Evolutionary conservation across 2,797 vertebrate species (phyloP), one percentile per base, ranked within the genome.

Genomic region (Lithobates pipiens): DNA sequence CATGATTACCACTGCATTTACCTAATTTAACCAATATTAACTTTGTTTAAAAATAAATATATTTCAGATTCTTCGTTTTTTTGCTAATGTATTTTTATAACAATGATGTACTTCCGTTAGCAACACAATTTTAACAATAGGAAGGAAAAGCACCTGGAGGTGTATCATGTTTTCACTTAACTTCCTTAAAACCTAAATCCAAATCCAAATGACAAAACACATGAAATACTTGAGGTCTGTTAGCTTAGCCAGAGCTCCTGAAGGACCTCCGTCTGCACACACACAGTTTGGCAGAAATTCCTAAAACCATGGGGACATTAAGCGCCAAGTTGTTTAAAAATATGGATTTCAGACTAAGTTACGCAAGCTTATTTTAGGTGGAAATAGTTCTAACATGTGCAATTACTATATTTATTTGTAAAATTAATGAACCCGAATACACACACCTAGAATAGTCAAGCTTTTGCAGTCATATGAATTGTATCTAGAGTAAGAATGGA

Each of bases 101-200:
- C 67, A 86, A 73, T 86, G 39, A 86, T 82, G 67, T 54, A 77
- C 67, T 82, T 73, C 68, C 34, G 72, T 67, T 77, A 87, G 11
- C 21, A 70, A 74, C 50, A 87, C 46, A 89, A 46, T 84, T 86
- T 85, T 78, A 70, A 80, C 68, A 88, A 77, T 78, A 87, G 86
- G 85, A 77, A 89, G 82, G 83, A 83, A 91, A 91, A 91, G 88
- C 87, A 93, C 90, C 88, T 92, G 88, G 81, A 76, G 71, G 74
- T 86, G 88, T 90, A 84, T 93, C 85, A 32, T 72, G 29, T 93
- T 93, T 91, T 90, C 89, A 1, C 89, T 93, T 91, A 87, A 90
- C 70, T 92, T 93, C 88, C 0, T 1, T 88, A 88, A 89, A 27
- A 88, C 77, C 57, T 29, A 88, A 88, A 72, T 87, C 85, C 80